Conservation (phyloP, 2,888 invertebrate genomes). For the Pterostichus niger region DNA sequence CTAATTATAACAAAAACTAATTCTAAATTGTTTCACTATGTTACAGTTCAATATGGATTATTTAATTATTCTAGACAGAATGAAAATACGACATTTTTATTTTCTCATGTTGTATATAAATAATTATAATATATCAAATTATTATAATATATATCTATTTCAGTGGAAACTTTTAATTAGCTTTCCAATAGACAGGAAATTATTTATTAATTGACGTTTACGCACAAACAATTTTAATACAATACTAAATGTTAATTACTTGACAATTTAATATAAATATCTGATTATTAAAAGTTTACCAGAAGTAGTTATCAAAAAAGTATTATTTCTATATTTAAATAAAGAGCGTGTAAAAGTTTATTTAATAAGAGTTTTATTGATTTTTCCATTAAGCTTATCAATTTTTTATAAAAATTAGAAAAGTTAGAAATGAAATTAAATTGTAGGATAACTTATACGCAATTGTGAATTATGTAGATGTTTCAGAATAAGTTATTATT, state of each 20-base stretch:
- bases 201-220: no score
- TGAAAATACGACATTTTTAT: no score
- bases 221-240: neutral
- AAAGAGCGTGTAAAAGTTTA: conserved; percentile 34
- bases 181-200: no score
- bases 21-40: no score
- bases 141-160: neutral
- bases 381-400: conserved; percentile 38
- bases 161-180: neutral
- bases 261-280: no score
- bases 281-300: no score
- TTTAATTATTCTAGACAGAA: no score
- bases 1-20: no score
- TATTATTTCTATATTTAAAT: conserved; percentile 12
- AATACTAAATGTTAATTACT: neutral
- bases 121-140: no score
- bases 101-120: no score
- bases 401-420: conserved; percentile 41
- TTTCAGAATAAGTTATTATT: neutral
- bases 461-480: conserved; percentile 3
- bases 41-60: no score
- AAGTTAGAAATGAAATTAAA: conserved; percentile 38
- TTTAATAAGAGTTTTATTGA: conserved; percentile 14
- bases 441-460: conserved; percentile 17
- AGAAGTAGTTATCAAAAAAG: no score